phyloP scores from a whole-genome alignment of 2,113 vertebrate species.

The Arvicanthis niloticus region DNA sequence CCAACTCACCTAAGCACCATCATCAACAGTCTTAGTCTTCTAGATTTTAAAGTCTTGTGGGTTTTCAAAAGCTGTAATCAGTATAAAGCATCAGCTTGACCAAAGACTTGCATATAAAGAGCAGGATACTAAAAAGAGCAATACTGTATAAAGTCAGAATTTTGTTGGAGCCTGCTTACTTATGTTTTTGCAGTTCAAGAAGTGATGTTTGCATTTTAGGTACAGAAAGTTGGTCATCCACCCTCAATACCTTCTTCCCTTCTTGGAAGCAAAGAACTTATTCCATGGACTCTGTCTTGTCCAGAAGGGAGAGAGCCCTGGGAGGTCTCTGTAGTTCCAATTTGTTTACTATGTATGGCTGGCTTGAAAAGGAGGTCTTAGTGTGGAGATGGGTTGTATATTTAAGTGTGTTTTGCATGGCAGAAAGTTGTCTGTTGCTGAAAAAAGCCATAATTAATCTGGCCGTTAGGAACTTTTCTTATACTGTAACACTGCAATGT shows the following conservation, averaged over 20 bases:
- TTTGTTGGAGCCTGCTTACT: neutral
- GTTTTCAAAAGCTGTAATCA: conserved; percentile 21
- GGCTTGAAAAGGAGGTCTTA: neutral
- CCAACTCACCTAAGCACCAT: neutral
- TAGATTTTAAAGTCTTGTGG: neutral
- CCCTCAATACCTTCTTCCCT: neutral
- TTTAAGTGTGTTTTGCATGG: neutral
- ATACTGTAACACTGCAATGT: neutral
- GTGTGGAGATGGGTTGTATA: neutral
- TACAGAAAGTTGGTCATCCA: neutral
- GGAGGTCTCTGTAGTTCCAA: neutral
- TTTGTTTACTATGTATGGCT: neutral
- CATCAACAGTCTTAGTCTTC: neutral
- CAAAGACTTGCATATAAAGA: neutral
- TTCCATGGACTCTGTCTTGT: neutral
- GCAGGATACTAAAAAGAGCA: neutral
- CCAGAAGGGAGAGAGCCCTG: neutral
- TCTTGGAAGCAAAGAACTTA: conserved; percentile 9
- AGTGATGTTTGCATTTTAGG: neutral
- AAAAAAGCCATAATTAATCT: neutral
- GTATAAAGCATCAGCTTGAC: conserved; percentile 35
- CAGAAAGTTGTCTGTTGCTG: neutral
- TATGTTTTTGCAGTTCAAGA: neutral
- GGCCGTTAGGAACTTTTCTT: neutral
- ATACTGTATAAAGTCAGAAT: neutral